Base-by-base conservation (phyloP, 2,888 invertebrate species). In the Leptarthrus brevirostris region DNA sequence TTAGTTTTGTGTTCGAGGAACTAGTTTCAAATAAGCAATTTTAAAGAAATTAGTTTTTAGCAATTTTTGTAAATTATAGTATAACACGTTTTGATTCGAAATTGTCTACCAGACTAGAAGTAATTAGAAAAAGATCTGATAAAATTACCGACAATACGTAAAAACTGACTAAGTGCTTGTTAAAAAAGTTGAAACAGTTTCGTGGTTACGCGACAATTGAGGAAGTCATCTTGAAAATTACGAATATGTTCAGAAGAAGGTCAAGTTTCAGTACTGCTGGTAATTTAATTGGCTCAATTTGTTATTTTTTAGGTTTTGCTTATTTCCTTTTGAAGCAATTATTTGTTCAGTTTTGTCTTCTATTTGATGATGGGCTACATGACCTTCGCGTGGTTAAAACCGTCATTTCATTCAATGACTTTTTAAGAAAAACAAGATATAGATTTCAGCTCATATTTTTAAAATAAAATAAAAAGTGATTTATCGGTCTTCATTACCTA, bases 151-250 rank as follows among this genome's bases (percentile, higher is more conserved):
- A 40, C 40, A 12, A 40, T 8, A 30, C 8, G 8, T 30, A 30
- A 30, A 30, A 30, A 30, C 4, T 30, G 8, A 5, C 8, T 30
- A 40, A 12, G n/a, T 40, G 12, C 40, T 12, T 40, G n/a, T 40
- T 3, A 40, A 40, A 40, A 40, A 40, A 40, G n/a, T 40, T 40
- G 40, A 40, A 40, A 40, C 12, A 40, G 40, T 40, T 40, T 40
- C 40, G 8, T 40, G 40, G 40, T 36, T 58, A 14, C 58, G 58
- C 58, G 58, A 58, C 58, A 58, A 58, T 58, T 58, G 58, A 58
- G 58, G 58, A 58, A 58, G 58, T 58, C 58, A 58, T 58, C 58
- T 58, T 58, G 58, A 58, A 58, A 58, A 58, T 58, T 36, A 58
- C 58, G 34, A 34, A 14, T 36, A 56, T 58, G 58, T 18, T 20